A percentile compares a stretch with the other conserved stretches of the same genome.
phyloP scores from a whole-genome alignment of 2,113 vertebrate genomes.

The Daboia siamensis region DNA sequence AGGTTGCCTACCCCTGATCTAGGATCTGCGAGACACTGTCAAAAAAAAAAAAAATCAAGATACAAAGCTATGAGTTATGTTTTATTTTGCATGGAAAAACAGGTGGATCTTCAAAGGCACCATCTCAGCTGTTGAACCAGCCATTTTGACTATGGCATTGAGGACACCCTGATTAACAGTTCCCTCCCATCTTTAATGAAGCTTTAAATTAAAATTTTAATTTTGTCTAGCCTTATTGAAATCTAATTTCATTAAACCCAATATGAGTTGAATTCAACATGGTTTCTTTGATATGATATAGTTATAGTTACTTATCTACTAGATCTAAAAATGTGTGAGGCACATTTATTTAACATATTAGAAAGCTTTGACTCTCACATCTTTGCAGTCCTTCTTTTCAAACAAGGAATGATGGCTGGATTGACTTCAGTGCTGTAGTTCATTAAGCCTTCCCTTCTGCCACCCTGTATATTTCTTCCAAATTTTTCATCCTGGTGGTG shows the following conservation, averaged over 20 bases:
- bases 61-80: neutral
- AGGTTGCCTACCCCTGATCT: too few relatives aligned
- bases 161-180: neutral
- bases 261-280: neutral
- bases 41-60: neutral
- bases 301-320: neutral
- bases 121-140: neutral
- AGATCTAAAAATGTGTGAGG: neutral
- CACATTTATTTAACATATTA: neutral
- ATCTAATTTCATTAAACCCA: neutral
- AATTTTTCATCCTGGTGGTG: conserved; percentile 18
- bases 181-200: neutral
- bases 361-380: neutral
- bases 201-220: neutral
- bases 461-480: conserved; percentile 31
- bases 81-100: neutral
- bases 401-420: conserved; percentile 31
- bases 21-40: neutral
- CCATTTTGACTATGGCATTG: neutral
- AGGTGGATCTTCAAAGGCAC: neutral
- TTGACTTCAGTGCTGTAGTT: conserved; percentile 16
- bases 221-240: neutral
- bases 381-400: conserved; percentile 15
- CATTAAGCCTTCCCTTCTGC: conserved; percentile 39
- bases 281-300: neutral